Evolutionary conservation across 2,888 invertebrate species (phyloP).

Genomic region (Agrochola litura): DNA sequence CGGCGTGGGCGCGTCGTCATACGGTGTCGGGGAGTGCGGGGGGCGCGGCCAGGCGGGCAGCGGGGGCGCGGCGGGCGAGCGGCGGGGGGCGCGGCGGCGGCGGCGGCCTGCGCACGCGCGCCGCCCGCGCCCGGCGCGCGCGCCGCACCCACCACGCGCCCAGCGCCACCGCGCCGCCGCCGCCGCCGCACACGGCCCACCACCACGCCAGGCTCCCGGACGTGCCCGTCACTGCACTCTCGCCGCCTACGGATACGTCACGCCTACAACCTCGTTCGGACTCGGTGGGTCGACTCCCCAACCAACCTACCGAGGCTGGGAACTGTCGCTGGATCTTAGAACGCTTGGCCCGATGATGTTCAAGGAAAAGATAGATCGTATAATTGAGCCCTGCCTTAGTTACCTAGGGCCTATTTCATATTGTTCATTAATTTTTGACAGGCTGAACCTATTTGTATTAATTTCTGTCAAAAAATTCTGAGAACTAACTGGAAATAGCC

Average conservation of each 20-base stretch:
- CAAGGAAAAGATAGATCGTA: constrained; percentile 45
- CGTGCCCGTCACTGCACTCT: constrained; percentile 69
- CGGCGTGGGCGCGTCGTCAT: constrained; percentile 79
- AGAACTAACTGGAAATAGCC: neutral
- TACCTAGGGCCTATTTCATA: neutral
- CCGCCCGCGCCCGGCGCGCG: constrained; percentile 70
- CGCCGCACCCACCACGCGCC: constrained; percentile 74
- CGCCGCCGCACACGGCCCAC: constrained; percentile 74
- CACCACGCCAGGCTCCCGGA: constrained; percentile 69
- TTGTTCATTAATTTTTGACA: neutral
- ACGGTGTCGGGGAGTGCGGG: constrained; percentile 82
- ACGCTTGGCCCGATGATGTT: neutral
- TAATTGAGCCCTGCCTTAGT: neutral
- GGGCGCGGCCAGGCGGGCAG: constrained; percentile 81
- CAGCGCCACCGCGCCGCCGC: constrained; percentile 73
- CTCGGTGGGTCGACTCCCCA: constrained; percentile 40
- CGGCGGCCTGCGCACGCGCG: constrained; percentile 79
- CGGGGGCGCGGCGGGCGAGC: constrained; percentile 84
- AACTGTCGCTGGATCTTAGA: constrained; percentile 30
- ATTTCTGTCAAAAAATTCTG: neutral
- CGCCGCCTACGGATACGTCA: constrained; percentile 77
- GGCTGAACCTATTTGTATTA: neutral
- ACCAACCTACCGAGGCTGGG: constrained; percentile 25
- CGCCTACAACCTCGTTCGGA: constrained; percentile 64
- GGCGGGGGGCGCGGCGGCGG: constrained; percentile 82